These are phyloP conservation scores for Propithecus deckenii DNA, from an alignment of 2,797 vertebrate species.

Conservation along the genomic window DNA sequence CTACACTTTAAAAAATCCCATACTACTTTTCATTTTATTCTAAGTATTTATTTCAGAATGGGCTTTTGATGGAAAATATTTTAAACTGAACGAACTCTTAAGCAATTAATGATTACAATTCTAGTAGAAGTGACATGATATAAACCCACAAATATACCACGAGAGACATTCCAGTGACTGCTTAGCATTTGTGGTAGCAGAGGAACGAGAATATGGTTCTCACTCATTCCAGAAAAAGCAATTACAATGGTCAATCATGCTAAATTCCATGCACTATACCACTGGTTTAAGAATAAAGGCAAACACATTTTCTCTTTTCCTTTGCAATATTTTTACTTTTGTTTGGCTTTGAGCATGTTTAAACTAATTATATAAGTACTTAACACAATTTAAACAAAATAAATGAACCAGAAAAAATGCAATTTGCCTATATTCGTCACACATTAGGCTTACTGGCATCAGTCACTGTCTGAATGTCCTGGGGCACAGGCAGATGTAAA, in stretches of 20 bases:
- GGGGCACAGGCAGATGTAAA: slow-evolving; percentile 70
- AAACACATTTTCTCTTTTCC: slow-evolving; percentile 52
- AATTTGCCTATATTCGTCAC: slow-evolving; percentile 74
- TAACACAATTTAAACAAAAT: slow-evolving; percentile 80
- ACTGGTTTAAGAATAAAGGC: slow-evolving; percentile 33
- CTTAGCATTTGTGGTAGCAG: slow-evolving; percentile 58
- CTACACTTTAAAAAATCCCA: background rate
- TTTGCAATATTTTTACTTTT: slow-evolving; percentile 61
- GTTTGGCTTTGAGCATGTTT: slow-evolving; percentile 65
- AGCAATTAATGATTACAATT: slow-evolving; percentile 73
- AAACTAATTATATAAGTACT: slow-evolving; percentile 79
- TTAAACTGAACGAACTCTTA: slow-evolving; percentile 70
- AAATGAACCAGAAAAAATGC: slow-evolving; percentile 72
- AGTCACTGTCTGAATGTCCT: slow-evolving; percentile 70
- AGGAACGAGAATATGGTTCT: slow-evolving; percentile 41
- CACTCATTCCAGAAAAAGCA: slow-evolving; percentile 61
- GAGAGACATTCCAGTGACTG: slow-evolving; percentile 50
- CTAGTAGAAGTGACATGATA: slow-evolving; percentile 64
- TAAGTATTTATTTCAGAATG: slow-evolving; percentile 61
- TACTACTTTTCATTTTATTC: slow-evolving; percentile 50
- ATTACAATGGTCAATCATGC: slow-evolving; percentile 51
- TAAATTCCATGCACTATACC: slow-evolving; percentile 38
- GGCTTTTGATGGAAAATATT: slow-evolving; percentile 72
- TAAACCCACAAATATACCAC: slow-evolving; percentile 54
- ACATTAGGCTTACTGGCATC: slow-evolving; percentile 64